These are phyloP conservation scores for Selenia dentaria DNA, from an alignment of 2,888 invertebrate species.

Conservation along the genomic window DNA sequence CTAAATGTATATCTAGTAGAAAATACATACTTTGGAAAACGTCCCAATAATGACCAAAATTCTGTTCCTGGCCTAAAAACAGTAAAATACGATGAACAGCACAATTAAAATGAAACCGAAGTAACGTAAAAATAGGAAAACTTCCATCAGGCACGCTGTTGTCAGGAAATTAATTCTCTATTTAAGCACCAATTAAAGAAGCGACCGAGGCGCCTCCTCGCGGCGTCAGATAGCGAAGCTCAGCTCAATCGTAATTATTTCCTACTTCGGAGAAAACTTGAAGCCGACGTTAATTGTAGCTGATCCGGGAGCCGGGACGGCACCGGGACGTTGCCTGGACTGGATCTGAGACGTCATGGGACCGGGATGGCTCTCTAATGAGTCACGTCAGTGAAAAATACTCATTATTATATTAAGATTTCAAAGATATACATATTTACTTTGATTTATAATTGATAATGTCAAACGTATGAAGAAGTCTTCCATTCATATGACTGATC, in stretches of 20 bases:
- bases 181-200: conserved; percentile 72
- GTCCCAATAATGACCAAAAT: not conserved
- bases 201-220: conserved; percentile 16
- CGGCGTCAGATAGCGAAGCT: conserved; percentile 66
- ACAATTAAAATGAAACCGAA: conserved; percentile 32
- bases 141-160: conserved; percentile 30
- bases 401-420: too few species aligned
- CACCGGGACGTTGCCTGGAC: too few species aligned
- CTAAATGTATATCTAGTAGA: not conserved
- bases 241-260: conserved; percentile 77
- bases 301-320: not conserved
- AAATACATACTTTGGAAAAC: not conserved
- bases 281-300: conserved; percentile 65
- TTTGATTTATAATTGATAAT: too few species aligned
- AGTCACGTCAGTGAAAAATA: too few species aligned
- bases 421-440: too few species aligned
- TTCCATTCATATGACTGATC: too few species aligned
- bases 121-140: conserved; percentile 29
- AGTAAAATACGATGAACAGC: conserved; percentile 8
- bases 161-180: conserved; percentile 59
- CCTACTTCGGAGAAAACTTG: conserved; percentile 69
- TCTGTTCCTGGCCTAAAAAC: conserved; percentile 1
- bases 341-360: too few species aligned
- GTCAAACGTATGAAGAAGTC: too few species aligned
- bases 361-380: too few species aligned